Evolutionary conservation across 2,113 vertebrate genomes (phyloP).

Genomic region (Piprites chloris): DNA sequence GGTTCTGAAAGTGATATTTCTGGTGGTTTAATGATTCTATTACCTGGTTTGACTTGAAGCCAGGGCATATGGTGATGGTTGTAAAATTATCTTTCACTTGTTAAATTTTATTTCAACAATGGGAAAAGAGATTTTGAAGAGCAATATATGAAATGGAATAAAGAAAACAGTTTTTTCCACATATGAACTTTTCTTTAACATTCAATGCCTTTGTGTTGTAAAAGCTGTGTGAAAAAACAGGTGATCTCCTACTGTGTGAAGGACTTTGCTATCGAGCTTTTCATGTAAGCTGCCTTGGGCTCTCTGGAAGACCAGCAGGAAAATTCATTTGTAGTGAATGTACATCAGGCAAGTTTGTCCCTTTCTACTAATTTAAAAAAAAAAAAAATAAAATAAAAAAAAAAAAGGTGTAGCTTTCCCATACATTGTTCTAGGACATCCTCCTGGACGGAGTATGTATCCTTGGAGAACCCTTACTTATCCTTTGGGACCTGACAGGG

Average conservation of each 20-base stretch:
- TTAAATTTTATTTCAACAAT: background rate
- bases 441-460: background rate
- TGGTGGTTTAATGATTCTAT: background rate
- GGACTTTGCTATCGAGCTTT: slow-evolving; percentile 91
- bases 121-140: background rate
- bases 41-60: background rate
- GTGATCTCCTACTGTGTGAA: slow-evolving; percentile 89
- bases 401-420: background rate
- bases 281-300: slow-evolving; percentile 86
- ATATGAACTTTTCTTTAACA: slow-evolving; percentile 47
- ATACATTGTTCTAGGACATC: background rate
- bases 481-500: background rate
- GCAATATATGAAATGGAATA: background rate
- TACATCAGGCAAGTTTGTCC: slow-evolving; percentile 81
- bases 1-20: background rate
- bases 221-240: slow-evolving; percentile 90
- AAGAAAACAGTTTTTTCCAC: background rate
- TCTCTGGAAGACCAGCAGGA: slow-evolving; percentile 76
- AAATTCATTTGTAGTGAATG: slow-evolving; percentile 89
- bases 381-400: background rate
- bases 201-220: slow-evolving; percentile 54
- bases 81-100: background rate
- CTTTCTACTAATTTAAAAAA: slow-evolving; percentile 15
- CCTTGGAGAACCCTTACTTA: background rate
- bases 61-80: background rate